Conservation (phyloP, 1,140 invertebrate species). For the Macrosteles quadrilineatus region DNA sequence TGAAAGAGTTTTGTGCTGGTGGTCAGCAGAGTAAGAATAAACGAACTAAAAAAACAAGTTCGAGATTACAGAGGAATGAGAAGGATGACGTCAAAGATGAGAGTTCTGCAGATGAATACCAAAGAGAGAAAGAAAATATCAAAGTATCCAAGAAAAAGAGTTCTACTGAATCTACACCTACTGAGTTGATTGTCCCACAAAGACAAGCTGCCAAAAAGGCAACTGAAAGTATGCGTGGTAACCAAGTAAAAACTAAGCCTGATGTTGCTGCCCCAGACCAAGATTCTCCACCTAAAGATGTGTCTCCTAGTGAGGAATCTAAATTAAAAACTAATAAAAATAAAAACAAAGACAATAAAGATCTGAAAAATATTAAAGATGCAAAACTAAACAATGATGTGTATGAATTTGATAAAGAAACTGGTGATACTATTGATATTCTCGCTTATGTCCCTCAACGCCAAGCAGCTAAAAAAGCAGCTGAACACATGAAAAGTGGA, state of each 20-base stretch:
- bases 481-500: constrained; percentile 81
- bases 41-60: constrained; percentile 45
- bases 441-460: constrained; percentile 84
- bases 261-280: constrained; percentile 16
- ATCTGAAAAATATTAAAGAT: constrained; percentile 37
- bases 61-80: constrained; percentile 40
- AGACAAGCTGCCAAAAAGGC: constrained; percentile 88
- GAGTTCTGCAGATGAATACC: constrained; percentile 46
- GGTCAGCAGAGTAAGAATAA: constrained; percentile 42
- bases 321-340: constrained; percentile 32
- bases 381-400: constrained; percentile 51
- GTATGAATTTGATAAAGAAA: constrained; percentile 64
- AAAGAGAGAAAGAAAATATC: constrained; percentile 58
- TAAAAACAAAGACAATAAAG: constrained; percentile 37
- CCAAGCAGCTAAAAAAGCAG: constrained; percentile 88
- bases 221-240: constrained; percentile 74
- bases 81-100: constrained; percentile 53
- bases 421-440: constrained; percentile 66
- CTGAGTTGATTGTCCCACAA: constrained; percentile 86
- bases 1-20: constrained; percentile 71
- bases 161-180: constrained; percentile 54
- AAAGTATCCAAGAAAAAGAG: constrained; percentile 59
- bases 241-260: constrained; percentile 42
- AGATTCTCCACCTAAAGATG: constrained; percentile 50
- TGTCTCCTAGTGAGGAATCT: constrained; percentile 49